phyloP scores from a whole-genome alignment of 2,888 invertebrate genomes.

The Cloeon dipterum region DNA sequence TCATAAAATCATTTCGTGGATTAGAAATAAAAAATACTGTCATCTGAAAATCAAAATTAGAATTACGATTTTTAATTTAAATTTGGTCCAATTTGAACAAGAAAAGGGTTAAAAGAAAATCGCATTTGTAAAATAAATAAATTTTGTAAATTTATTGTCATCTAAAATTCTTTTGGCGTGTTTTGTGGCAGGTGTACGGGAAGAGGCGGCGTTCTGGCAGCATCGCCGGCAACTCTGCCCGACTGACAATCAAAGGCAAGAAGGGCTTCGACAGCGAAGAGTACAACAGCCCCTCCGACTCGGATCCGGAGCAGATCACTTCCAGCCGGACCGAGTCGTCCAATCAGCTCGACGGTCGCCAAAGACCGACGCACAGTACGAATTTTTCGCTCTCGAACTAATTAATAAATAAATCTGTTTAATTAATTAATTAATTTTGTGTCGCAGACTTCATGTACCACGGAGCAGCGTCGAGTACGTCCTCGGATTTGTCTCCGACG shows the following conservation, averaged over 20 bases:
- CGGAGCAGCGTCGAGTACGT: conserved; percentile 50
- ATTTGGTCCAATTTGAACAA: too few species aligned
- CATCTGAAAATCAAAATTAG: too few species aligned
- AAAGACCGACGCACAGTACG: neutral
- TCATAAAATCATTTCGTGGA: too few species aligned
- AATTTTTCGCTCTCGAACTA: neutral
- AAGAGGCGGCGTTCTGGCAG: neutral
- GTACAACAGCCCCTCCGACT: conserved; percentile 1
- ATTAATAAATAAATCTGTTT: neutral
- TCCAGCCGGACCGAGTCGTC: conserved; percentile 51
- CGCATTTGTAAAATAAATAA: too few species aligned
- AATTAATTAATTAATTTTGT: conserved; percentile 2
- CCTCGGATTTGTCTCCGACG: conserved; percentile 54
- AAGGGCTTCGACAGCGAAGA: conserved; percentile 2
- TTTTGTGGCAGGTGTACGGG: neutral
- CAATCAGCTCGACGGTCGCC: conserved; percentile 28
- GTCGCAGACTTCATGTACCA: conserved; percentile 47
- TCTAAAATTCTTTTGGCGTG: too few species aligned
- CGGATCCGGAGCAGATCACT: conserved; percentile 23
- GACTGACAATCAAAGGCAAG: neutral
- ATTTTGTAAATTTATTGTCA: too few species aligned
- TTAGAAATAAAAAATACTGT: too few species aligned
- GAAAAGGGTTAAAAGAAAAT: too few species aligned
- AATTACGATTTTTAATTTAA: too few species aligned
- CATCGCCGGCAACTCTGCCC: neutral